phyloP scores from a whole-genome alignment of 2,888 invertebrate species.

The Ptilodon capucinus region DNA sequence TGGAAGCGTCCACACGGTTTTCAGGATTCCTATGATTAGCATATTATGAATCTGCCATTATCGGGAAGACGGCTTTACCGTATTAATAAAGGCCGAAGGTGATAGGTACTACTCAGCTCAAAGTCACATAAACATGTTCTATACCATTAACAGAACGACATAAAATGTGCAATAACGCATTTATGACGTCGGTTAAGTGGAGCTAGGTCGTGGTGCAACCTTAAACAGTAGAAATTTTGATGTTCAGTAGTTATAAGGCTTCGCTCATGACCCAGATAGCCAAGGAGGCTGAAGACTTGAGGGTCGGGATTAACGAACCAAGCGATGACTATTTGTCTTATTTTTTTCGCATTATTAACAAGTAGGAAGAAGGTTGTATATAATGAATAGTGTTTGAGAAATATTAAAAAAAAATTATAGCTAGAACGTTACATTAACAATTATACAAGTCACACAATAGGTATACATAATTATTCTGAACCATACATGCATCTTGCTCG shows the following conservation, averaged over 20 bases:
- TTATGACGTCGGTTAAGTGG: constrained; percentile 38
- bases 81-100: too few species aligned
- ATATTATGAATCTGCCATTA: too few species aligned
- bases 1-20: too few species aligned
- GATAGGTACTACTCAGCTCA: constrained; percentile 2
- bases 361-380: neutral
- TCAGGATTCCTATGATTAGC: too few species aligned
- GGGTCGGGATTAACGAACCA: constrained; percentile 23
- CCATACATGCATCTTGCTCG: too few species aligned
- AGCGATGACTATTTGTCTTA: constrained; percentile 10
- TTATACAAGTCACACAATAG: too few species aligned
- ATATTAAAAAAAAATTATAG: too few species aligned
- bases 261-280: constrained; percentile 41
- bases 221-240: constrained; percentile 39
- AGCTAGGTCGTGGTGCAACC: constrained; percentile 65
- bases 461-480: too few species aligned
- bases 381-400: too few species aligned
- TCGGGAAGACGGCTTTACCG: too few species aligned
- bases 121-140: constrained; percentile 10
- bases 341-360: constrained; percentile 11
- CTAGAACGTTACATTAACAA: too few species aligned
- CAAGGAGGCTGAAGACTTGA: constrained; percentile 7
- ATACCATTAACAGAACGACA: constrained; percentile 14
- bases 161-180: constrained; percentile 15
- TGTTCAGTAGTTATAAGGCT: constrained; percentile 29